phyloP scores from a whole-genome alignment of 2,113 vertebrate genomes.

The western clawed frog (Xenopus tropicalis) region UCB_Xtro_10.0 CM004449.2:85547501-85548000 shows the following conservation, averaged over 20 bases:
- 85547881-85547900: too few species aligned
- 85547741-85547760: not conserved
- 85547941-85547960: too few species aligned
- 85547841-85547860: too few species aligned
- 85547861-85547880: too few species aligned
- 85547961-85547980: too few species aligned
- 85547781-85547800: not conserved
- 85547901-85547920: too few species aligned
- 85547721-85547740: slow-evolving; percentile 36
- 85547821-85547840: too few species aligned
- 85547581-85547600: slow-evolving; percentile 58
- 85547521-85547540: slow-evolving; percentile 21
- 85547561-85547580: slow-evolving; percentile 46
- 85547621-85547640: slow-evolving; percentile 77
- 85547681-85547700: slow-evolving; percentile 77
- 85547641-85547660: slow-evolving; percentile 79
- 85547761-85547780: slow-evolving; percentile 47
- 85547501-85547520: slow-evolving; percentile 31
- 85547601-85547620: slow-evolving; percentile 73
- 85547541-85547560: slow-evolving; percentile 43
- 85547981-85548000: too few species aligned
- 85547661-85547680: slow-evolving; percentile 76
- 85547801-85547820: too few species aligned
- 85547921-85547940: too few species aligned
- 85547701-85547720: slow-evolving; percentile 69